These are phyloP conservation scores for Mormyrus lacerda DNA, from an alignment of 2,113 vertebrate species.

Conservation along the genomic window DNA sequence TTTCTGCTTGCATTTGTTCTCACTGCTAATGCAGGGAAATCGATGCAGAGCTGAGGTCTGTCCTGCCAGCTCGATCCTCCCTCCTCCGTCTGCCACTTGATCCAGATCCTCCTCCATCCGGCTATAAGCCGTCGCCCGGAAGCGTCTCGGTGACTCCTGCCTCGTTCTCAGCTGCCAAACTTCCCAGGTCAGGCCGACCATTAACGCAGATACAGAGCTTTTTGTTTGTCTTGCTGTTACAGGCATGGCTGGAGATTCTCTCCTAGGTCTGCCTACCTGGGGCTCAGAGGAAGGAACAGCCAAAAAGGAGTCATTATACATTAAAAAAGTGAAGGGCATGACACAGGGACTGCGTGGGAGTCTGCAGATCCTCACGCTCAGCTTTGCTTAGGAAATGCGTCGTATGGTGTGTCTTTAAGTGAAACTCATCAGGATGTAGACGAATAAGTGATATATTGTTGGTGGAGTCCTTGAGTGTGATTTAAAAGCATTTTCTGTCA, in stretches of 20 bases:
- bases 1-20: neutral
- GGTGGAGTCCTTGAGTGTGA: neutral
- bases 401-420: neutral
- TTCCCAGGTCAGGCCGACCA: neutral
- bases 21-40: neutral
- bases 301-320: neutral
- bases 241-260: neutral
- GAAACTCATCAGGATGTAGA: neutral
- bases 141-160: neutral
- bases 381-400: neutral
- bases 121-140: neutral
- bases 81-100: neutral
- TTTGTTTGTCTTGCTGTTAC: neutral
- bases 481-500: neutral
- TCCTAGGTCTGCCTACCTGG: neutral
- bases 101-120: neutral
- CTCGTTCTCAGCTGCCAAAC: neutral
- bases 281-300: neutral
- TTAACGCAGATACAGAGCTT: neutral
- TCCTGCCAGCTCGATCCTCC: neutral
- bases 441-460: neutral
- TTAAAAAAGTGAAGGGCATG: neutral
- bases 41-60: neutral
- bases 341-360: neutral
- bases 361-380: neutral